Conservation (phyloP, 2,797 vertebrate genomes). For the Xiphophorus birchmanni region DNA sequence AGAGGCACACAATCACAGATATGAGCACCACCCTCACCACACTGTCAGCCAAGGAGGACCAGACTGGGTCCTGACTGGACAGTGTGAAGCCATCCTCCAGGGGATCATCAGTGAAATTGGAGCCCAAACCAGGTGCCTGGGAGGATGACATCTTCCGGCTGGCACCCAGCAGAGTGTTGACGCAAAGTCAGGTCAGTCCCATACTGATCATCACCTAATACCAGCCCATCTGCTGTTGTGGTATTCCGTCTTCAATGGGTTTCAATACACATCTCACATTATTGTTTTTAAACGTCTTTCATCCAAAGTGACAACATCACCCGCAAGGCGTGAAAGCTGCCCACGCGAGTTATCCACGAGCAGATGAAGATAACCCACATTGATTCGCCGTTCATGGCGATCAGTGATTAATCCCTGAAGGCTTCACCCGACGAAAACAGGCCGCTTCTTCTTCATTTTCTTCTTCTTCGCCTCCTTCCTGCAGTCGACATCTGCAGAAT, state of each 20-base stretch:
- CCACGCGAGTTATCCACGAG: slow-evolving; percentile 17
- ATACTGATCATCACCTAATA: slow-evolving; percentile 45
- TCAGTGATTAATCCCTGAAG: slow-evolving; percentile 42
- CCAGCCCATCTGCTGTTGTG: slow-evolving; percentile 11
- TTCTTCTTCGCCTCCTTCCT: neutral
- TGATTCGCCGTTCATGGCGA: slow-evolving; percentile 41
- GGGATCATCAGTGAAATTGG: slow-evolving; percentile 67
- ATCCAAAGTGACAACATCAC: slow-evolving; percentile 15
- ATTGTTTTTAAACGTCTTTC: slow-evolving; percentile 19
- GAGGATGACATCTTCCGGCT: slow-evolving; percentile 67
- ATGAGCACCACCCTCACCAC: slow-evolving; percentile 83
- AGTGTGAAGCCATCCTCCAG: slow-evolving; percentile 57
- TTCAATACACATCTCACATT: slow-evolving; percentile 23
- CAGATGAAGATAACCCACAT: slow-evolving; percentile 13
- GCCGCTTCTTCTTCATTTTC: slow-evolving; percentile 25
- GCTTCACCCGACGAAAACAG: slow-evolving; percentile 34
- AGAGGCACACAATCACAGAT: slow-evolving; percentile 82
- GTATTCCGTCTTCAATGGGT: slow-evolving; percentile 8
- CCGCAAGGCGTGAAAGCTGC: slow-evolving; percentile 27
- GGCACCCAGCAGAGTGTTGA: slow-evolving; percentile 36
- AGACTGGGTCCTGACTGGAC: slow-evolving; percentile 16
- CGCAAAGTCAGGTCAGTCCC: slow-evolving; percentile 48
- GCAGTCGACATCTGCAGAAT: slow-evolving; percentile 60
- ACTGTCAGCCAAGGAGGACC: slow-evolving; percentile 72
- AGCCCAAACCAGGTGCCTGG: slow-evolving; percentile 49